Evolutionary conservation across 2,797 vertebrate species (phyloP), one percentile per base, ranked within the genome.

Genomic region (Manis javanica): DNA sequence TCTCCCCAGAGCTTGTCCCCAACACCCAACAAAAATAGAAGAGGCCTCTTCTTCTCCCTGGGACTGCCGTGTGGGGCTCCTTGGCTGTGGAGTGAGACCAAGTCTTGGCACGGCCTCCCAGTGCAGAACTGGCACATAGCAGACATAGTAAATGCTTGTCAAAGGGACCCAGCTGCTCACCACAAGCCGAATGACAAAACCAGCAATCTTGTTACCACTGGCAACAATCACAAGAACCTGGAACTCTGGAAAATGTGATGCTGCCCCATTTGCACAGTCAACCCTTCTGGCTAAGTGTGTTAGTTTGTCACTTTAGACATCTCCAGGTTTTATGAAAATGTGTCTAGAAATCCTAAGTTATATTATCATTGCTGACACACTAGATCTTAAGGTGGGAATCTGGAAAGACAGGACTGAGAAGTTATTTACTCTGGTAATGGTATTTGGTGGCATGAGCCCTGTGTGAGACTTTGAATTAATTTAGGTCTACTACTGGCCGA

Each of bases 41-140:
- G 85, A 51, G 11, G 34, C 26, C n/a, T 85, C 31, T 7, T 42
- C 39, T 75, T 10, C n/a, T 64, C 59, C 79, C 14, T 2, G 81
- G 31, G 13, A 37, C 13, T 63, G 69, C 29, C 15, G 37, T 53
- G 2, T 15, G 68, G 37, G 39, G 68, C 29, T 85, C 63, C 64
- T 71, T 0, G 0, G 23, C 37, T 2, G 4, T 24, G 57, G 42
- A 29, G 51, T 4, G 24, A 57, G 72, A 64, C 39, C 8, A 14
- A 49, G 49, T n/a, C 12, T 88, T 59, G 57, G 5, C 0, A 7
- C 19, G 77, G 19, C 63, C 18, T 16, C 31, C 23, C 24, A 59
- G 83, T 24, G 31, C 34, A 21, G 0, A 2, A n/a, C 26, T 26
- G 71, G 21, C 42, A 13, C 13, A 2, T 2, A 26, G 9, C 2